Conservation (phyloP, 1,140 invertebrate species). For the Nephila pilipes region DNA sequence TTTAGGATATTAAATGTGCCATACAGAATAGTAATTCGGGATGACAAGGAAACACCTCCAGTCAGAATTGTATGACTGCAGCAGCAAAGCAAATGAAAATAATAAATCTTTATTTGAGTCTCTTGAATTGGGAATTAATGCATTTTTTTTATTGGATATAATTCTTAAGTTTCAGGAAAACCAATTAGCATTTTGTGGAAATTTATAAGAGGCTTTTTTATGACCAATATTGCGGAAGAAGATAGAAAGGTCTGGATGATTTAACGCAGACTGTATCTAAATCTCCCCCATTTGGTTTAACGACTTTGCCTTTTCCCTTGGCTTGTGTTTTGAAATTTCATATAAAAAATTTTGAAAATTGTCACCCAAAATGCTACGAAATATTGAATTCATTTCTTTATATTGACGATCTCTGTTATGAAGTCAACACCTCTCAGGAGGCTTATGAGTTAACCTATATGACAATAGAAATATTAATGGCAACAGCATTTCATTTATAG, state of each 20-base stretch:
- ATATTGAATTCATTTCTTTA: slow-evolving; percentile 48
- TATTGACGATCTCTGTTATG: background rate
- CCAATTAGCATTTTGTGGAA: slow-evolving; percentile 16
- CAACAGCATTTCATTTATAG: background rate
- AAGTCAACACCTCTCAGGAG: background rate
- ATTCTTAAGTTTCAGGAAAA: slow-evolving; percentile 50
- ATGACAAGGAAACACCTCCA: background rate
- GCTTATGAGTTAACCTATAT: background rate
- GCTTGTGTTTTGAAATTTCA: background rate
- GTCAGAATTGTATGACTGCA: slow-evolving; percentile 41
- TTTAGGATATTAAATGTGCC: slow-evolving; percentile 46
- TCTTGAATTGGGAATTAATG: slow-evolving; percentile 36
- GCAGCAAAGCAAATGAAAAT: background rate
- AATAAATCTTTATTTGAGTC: no score
- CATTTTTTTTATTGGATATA: slow-evolving; percentile 35
- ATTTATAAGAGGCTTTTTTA: slow-evolving; percentile 46
- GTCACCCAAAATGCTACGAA: background rate
- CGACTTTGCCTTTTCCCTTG: background rate
- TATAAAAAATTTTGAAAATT: slow-evolving; percentile 5
- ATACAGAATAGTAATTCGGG: slow-evolving; percentile 21
- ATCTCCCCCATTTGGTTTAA: background rate
- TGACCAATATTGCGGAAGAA: slow-evolving; percentile 37
- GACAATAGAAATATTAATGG: slow-evolving; percentile 1
- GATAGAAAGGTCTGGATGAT: slow-evolving; percentile 28
- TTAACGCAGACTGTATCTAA: background rate